Evolutionary conservation across 2,797 vertebrate genomes (phyloP), one percentile per base, ranked within the genome.

Genomic region (Pterois miles): DNA sequence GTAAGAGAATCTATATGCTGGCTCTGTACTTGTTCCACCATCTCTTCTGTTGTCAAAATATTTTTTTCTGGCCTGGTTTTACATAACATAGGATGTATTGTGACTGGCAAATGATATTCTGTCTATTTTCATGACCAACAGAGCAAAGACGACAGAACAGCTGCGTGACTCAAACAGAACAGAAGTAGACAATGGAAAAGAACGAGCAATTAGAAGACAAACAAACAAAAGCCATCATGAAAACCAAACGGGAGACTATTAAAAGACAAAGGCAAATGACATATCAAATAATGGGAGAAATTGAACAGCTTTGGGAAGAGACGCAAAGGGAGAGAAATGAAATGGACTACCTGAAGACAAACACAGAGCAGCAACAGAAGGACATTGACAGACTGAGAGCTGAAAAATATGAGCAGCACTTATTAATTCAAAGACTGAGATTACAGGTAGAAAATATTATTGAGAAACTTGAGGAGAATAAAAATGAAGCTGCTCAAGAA

Each of bases 271-370:
- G 70, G 71, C 73, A 89, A 50, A 48, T 92, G 22, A 78, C 76
- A 20, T 73, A 52, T 65, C 77, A 86, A 69, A 43, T 87, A 31
- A 76, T 91, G 8, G 82, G 90, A 23, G 92, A 93, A 29, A 82
- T 89, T n/a, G 76, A 91, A 63, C 73, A 89, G 71, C 60, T 92
- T 34, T 88, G 72, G 85, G 79, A 91, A 36, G 81, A 85, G 33
- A 84, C 74, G 64, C 77, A 90, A 69, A 84, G 50, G 78, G 80
- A 91, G 5, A 87, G 50, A 72, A 70, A 68, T 66, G 80, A 91
- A 81, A 83, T 46, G 13, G 74, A 80, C 56, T 59, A 54, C 57
- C 68, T 93, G 59, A 91, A 46, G 75, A 83, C 65, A 71, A 88
- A 76, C 64, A 86, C 81, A 65, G 71, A 86, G 50, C 71, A 67